Evolutionary conservation across 2,888 invertebrate species (phyloP).

Genomic region (Nemoura dubitans): DNA sequence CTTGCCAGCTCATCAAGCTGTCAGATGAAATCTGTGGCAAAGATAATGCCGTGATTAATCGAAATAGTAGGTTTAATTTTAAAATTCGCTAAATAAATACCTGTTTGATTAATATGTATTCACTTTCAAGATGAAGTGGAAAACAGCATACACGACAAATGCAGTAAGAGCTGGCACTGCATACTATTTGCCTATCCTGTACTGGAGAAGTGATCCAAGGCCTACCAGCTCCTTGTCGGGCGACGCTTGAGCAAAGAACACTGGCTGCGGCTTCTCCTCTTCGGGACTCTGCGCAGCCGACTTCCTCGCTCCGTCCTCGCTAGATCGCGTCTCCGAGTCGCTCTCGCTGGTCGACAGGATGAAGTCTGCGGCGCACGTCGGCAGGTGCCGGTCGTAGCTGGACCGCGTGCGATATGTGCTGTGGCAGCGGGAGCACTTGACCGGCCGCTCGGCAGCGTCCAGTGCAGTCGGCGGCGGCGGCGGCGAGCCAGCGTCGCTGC

Average conservation of each 20-base stretch:
- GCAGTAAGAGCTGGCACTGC: no score
- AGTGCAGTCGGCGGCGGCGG: conserved; percentile 58
- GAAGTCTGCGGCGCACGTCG: conserved; percentile 73
- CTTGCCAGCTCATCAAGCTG: no score
- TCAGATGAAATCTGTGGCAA: no score
- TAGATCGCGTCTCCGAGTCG: conserved; percentile 71
- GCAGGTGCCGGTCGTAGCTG: conserved; percentile 81
- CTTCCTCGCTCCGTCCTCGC: conserved; percentile 44
- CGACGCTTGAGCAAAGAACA: not conserved
- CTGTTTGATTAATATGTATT: no score
- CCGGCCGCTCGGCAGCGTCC: conserved; percentile 74
- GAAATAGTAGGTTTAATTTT: no score
- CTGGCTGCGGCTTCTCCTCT: not conserved
- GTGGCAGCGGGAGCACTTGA: conserved; percentile 87
- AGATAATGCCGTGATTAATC: no score
- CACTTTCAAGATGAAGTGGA: no score
- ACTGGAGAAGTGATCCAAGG: no score
- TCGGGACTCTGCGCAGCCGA: not conserved
- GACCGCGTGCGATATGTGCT: conserved; percentile 85
- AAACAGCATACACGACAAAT: no score
- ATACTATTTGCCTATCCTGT: no score
- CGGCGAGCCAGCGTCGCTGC: conserved; percentile 60
- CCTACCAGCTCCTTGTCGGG: no score
- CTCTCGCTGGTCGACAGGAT: conserved; percentile 81
- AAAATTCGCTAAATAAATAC: no score